These are phyloP conservation scores for Clunio marinus DNA, from an alignment of 2,888 invertebrate species.

Conservation along the genomic window DNA sequence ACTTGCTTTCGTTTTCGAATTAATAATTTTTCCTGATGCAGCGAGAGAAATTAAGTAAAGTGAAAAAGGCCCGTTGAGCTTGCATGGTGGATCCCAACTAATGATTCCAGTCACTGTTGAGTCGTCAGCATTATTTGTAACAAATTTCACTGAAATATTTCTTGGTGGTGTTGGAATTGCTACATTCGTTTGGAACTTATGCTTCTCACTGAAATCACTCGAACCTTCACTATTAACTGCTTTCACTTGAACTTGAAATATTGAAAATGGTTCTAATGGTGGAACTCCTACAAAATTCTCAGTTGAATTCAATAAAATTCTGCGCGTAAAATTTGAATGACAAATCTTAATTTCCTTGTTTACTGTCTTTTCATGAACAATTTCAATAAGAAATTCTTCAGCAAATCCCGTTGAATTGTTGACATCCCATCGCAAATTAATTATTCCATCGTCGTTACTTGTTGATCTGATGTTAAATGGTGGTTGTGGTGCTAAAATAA, in stretches of 20 bases:
- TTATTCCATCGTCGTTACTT: neutral
- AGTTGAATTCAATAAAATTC: neutral
- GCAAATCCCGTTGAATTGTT: slow-evolving; percentile 4
- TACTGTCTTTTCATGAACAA: neutral
- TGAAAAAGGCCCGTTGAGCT: neutral
- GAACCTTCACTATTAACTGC: neutral
- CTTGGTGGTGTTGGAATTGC: neutral
- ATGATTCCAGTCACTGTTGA: neutral
- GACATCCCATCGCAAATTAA: neutral
- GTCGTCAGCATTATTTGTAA: neutral
- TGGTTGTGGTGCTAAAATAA: slow-evolving; percentile 17
- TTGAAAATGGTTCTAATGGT: neutral
- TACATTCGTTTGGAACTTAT: neutral
- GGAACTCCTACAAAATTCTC: neutral
- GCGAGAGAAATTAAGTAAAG: neutral
- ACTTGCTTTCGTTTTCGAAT: slow-evolving; percentile 5
- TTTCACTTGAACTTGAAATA: neutral
- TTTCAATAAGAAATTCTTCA: neutral
- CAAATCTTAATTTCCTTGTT: neutral
- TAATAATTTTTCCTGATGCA: neutral
- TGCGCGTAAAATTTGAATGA: neutral
- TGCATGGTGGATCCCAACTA: neutral
- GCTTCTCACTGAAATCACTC: neutral
- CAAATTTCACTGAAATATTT: neutral
- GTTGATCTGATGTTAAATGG: neutral